A percentile compares a stretch with the other conserved stretches of the same genome.
Evolutionary conservation across 2,797 vertebrate species (phyloP).

Genomic region (Schizothorax lantsangensis): DNA sequence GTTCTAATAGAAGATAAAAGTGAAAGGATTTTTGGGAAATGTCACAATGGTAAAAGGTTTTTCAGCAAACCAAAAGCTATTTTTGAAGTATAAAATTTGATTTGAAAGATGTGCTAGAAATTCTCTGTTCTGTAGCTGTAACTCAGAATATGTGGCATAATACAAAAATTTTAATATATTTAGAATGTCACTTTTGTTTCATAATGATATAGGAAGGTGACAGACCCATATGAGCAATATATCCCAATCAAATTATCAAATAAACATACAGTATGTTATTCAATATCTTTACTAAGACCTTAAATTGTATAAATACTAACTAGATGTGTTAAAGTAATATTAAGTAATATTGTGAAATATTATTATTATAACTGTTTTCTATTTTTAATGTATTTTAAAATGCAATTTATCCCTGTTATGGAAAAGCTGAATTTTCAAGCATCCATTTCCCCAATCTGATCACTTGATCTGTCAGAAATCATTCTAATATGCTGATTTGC

Average conservation of each 20-base stretch:
- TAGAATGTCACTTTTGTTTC: neutral
- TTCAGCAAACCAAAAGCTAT: slow-evolving; percentile 46
- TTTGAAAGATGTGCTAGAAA: neutral
- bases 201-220: neutral
- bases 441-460: neutral
- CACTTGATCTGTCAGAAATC: neutral
- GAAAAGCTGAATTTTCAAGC: neutral
- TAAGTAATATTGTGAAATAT: neutral
- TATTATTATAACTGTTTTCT: neutral
- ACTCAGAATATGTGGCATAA: neutral
- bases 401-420: neutral
- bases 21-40: slow-evolving; percentile 44
- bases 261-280: neutral
- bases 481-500: neutral
- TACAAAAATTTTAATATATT: neutral
- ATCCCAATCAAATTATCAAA: neutral
- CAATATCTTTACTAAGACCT: neutral
- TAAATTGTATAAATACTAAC: neutral
- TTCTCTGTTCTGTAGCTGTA: neutral
- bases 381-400: neutral
- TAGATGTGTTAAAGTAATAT: neutral
- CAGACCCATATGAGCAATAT: neutral
- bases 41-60: slow-evolving; percentile 53
- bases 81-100: slow-evolving; percentile 59
- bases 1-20: slow-evolving; percentile 32